Evolutionary conservation across 2,113 vertebrate genomes (phyloP), one percentile per base, ranked within the genome.

Genomic region (Onychostoma macrolepis): DNA sequence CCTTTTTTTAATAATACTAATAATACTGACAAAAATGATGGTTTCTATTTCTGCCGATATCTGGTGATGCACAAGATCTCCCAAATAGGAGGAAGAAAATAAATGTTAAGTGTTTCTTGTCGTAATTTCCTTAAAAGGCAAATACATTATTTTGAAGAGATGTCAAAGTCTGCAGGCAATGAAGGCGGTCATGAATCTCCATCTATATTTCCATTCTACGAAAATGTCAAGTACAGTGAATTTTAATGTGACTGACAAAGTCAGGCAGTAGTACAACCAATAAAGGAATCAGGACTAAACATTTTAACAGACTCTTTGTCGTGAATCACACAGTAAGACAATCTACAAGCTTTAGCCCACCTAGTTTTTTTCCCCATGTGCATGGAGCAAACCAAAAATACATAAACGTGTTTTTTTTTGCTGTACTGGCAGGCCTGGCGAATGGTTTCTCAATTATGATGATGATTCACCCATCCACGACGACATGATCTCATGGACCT

Each of bases 371-470:
- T 90, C 41, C 80, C 72, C 88, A 36, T 41, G n/a, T 85, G 61
- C 86, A 56, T 71, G 75, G 41, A 43, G n/a, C n/a, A 83, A 53
- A 33, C 88, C 77, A 7, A 69, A 61, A 74, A 86, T 41, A 74
- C 30, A 79, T 58, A 33, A 12, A 72, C 7, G 56, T 56, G 75
- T 45, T 28, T 76, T 83, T 7, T 7, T 28, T 19, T 41, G 30
- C 2, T 2, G n/a, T 45, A 53, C 75, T 89, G 86, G 81, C 85
- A 87, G 79, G 83, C 67, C 58, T 75, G 72, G 77, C 7, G 43
- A 85, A 91, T 91, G 92, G 91, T 91, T 94, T 94, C 89, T 87
- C 91, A 91, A 92, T 93, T 90, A 91, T 88, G 41, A 91, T 90
- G 75, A 85, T 94, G 92, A 94, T 85, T 94, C 92, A 93, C 75